A percentile compares a stretch with the other conserved stretches of the same genome.
These are phyloP conservation scores for Neostethus bicornis DNA, from an alignment of 2,797 vertebrate genomes.

Conservation along the genomic window DNA sequence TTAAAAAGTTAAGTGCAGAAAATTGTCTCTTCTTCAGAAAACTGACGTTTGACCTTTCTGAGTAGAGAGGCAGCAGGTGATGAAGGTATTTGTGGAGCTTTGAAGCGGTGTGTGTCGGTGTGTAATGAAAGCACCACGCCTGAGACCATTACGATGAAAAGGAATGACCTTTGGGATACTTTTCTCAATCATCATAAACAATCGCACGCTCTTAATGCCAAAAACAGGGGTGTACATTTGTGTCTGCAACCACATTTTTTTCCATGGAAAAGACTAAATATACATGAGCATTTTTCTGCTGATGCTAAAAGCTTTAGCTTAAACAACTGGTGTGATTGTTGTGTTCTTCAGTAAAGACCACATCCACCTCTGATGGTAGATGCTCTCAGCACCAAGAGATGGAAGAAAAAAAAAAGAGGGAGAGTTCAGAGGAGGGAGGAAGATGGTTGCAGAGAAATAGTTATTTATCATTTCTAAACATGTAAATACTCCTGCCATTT, in stretches of 20 bases:
- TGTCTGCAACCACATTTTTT: conserved; percentile 72
- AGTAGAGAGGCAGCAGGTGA: conserved; percentile 66
- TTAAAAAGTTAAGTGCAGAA: conserved; percentile 81
- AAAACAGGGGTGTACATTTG: conserved; percentile 58
- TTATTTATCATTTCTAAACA: conserved; percentile 16
- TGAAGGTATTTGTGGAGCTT: conserved; percentile 48
- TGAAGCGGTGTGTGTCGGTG: conserved; percentile 32
- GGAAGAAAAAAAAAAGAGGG: too few relatives aligned
- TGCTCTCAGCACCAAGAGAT: conserved; percentile 71
- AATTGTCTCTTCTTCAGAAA: conserved; percentile 66
- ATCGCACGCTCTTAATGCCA: conserved; percentile 29
- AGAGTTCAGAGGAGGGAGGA: conserved; percentile 3
- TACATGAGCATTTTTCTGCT: conserved; percentile 51
- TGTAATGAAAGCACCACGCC: conserved; percentile 67
- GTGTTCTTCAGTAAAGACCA: conserved; percentile 68
- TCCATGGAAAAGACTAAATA: conserved; percentile 66
- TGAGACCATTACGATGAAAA: conserved; percentile 70
- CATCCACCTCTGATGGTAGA: conserved; percentile 68
- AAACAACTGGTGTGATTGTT: conserved; percentile 70
- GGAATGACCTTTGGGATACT: conserved; percentile 71
- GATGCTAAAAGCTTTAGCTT: conserved; percentile 69
- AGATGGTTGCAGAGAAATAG: conserved; percentile 4
- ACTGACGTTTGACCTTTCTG: conserved; percentile 65
- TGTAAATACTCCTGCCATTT: neutral
- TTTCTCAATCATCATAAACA: conserved; percentile 38